Base-by-base conservation (phyloP, 2,888 invertebrate genomes). In the Petrophora chlorosata region DNA sequence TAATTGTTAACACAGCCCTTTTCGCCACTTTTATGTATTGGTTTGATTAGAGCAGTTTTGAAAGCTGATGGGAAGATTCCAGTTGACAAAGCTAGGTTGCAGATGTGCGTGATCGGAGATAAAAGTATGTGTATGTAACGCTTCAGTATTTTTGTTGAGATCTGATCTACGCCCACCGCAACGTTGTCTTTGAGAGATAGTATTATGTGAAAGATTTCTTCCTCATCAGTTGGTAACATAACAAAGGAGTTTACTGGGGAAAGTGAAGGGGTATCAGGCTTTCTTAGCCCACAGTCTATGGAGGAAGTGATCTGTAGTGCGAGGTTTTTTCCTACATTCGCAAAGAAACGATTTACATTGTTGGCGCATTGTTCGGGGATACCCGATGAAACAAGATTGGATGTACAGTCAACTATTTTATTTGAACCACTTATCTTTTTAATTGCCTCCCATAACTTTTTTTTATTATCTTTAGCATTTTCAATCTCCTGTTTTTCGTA, bases 1-100 rank as follows among this genome's bases (percentile, higher is more conserved):
- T 52, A 55, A 19, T 58, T 58, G 3, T 9, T 29, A 4, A 58
- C 25, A 40, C 26, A 10, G 29, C 43, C 30, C 35, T 33, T 39
- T 13, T 29, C 19, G 8, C 51, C 56, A 13, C 17, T 16, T 19
- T 56, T 56, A 22, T 44, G 9, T 5, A 57, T 42, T 12, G 53
- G 53, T 8, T 22, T 34, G 5, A 53, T 22, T 0, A 48, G 2
- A 5, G 51, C 25, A 5, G 16, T 29, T 39, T 53, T 57, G 14
- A 51, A 25, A 2, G 13, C 17, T 2, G 15, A 22, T 0, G 48
- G 51, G 26, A 57, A 57, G 12, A 48, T 38, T 9, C 50, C 53
- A 3, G 3, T 19, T 8, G n/a, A 10, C 12, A 56, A 5, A 7
- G 10, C 3, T 0, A 5, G 1, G 5, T 39, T 39, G 19, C 28